Conservation (phyloP, 2,888 invertebrate genomes). For the Diarsia brunnea region DNA sequence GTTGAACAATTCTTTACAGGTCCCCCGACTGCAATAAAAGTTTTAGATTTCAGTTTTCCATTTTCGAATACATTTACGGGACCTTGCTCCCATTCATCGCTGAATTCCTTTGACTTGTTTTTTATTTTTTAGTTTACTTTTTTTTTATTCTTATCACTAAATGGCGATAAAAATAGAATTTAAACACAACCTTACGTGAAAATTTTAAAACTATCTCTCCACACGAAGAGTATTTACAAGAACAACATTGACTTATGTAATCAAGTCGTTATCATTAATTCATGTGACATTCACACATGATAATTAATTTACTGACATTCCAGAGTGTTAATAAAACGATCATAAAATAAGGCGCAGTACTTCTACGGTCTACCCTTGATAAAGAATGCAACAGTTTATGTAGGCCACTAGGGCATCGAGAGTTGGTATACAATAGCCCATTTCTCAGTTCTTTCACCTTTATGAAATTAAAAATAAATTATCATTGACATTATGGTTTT, state of each 20-base stretch:
- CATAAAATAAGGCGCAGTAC: constrained; percentile 1
- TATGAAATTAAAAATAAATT: constrained; percentile 28
- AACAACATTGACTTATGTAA: constrained; percentile 18
- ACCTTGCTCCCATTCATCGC: too few relatives aligned
- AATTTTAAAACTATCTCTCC: constrained; percentile 7
- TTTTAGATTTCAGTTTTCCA: too few relatives aligned
- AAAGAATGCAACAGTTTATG: constrained; percentile 39
- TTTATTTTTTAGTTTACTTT: too few relatives aligned
- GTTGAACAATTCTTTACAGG: too few relatives aligned
- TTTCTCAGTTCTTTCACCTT: constrained; percentile 32
- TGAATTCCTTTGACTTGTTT: too few relatives aligned
- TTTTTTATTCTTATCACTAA: constrained; percentile 24
- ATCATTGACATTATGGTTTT: constrained; percentile 39
- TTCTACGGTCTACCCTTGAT: constrained; percentile 28
- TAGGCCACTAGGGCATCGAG: constrained; percentile 50
- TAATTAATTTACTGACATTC: constrained; percentile 35
- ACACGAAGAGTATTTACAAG: not conserved
- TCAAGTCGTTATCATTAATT: constrained; percentile 27
- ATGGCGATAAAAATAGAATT: constrained; percentile 9
- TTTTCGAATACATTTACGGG: too few relatives aligned
- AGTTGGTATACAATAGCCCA: constrained; percentile 26
- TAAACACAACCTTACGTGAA: not conserved
- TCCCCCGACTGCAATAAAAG: too few relatives aligned
- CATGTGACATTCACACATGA: constrained; percentile 25
- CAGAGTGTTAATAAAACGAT: constrained; percentile 18